phyloP scores from a whole-genome alignment of 2,797 vertebrate species.

The Anabacerthia variegaticeps region DNA sequence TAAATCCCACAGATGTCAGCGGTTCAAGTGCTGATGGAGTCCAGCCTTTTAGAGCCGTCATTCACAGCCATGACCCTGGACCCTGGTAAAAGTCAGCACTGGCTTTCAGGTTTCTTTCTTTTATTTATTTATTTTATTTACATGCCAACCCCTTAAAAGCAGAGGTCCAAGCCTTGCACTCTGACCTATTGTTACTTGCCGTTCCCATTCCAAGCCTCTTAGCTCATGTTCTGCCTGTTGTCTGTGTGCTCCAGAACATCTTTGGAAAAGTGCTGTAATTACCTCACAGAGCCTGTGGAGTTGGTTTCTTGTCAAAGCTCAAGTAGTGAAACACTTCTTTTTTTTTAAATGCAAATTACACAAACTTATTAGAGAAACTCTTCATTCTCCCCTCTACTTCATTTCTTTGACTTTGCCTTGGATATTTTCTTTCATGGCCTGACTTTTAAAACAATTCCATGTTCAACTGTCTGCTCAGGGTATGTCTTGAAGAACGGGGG shows the following conservation, averaged over 20 bases:
- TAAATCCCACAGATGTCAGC: background rate
- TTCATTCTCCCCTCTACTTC: background rate
- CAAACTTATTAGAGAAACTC: background rate
- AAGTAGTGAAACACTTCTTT: background rate
- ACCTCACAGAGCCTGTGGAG: background rate
- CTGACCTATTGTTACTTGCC: background rate
- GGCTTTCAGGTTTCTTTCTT: background rate
- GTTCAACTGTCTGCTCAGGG: background rate
- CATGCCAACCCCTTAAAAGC: background rate
- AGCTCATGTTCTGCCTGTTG: background rate
- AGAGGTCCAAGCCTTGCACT: background rate
- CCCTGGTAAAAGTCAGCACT: background rate
- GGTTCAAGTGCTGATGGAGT: background rate
- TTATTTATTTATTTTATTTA: constrained; percentile 11
- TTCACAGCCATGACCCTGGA: constrained; percentile 1
- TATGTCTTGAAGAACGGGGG: background rate
- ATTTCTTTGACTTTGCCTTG: background rate
- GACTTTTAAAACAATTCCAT: background rate
- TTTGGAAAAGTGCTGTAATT: background rate
- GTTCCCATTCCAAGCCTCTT: background rate
- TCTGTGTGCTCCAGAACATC: background rate
- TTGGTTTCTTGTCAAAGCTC: background rate
- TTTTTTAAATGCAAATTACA: background rate
- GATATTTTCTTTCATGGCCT: rapidly evolving
- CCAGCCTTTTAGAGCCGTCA: background rate